Percentiles rank a stretch among this genome's conserved stretches.
phyloP scores from a whole-genome alignment of 2,797 vertebrate species.

The Benthosema pterotum region DNA sequence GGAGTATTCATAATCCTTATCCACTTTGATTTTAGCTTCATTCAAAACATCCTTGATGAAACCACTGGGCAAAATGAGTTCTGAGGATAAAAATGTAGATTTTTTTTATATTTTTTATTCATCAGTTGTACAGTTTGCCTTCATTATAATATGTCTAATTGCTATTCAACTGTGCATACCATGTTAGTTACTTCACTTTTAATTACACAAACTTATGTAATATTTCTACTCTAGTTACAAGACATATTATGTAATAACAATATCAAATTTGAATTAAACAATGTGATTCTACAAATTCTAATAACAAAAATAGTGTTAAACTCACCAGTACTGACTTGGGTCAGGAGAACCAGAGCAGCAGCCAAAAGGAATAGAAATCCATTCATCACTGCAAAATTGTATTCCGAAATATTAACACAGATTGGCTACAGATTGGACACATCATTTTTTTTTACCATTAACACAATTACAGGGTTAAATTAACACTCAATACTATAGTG shows the following conservation, averaged over 20 bases:
- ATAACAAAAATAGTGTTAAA: neutral
- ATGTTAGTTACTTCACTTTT: too few relatives aligned
- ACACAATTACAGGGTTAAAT: neutral
- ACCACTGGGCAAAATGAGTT: conserved; percentile 18
- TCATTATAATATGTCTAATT: too few relatives aligned
- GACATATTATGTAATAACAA: neutral
- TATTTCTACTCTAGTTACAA: too few relatives aligned
- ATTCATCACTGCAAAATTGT: conserved; percentile 48
- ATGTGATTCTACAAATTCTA: neutral
- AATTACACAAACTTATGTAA: too few relatives aligned
- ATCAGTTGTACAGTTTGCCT: too few relatives aligned
- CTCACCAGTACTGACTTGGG: conserved; percentile 45
- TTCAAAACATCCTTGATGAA: conserved; percentile 58
- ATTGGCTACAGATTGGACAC: neutral
- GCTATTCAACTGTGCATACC: too few relatives aligned
- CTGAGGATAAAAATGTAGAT: conserved; percentile 20
- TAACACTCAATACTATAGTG: too few relatives aligned
- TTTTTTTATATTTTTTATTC: neutral
- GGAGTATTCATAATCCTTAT: conserved; percentile 77
- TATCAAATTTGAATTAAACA: too few relatives aligned
- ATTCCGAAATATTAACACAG: neutral
- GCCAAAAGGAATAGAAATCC: conserved; percentile 40
- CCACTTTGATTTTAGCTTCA: conserved; percentile 75
- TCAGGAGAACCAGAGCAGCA: conserved; percentile 26
- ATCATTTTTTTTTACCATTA: neutral